Evolutionary conservation across 2,888 invertebrate species (phyloP).

Genomic region (Norana najaformis): DNA sequence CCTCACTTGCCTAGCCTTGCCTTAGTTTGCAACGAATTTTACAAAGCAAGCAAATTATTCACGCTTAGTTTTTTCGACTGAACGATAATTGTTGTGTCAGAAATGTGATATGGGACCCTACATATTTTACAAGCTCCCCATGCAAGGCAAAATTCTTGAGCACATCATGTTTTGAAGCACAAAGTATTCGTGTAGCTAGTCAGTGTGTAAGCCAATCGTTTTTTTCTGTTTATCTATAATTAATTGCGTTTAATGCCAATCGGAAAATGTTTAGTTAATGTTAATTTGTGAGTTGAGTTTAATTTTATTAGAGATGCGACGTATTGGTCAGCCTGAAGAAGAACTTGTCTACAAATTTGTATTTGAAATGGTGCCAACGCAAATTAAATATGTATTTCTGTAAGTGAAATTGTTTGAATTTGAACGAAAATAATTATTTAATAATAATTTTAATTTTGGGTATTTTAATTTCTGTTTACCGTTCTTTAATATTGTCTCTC

Average conservation of each 20-base stretch:
- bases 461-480: too few species aligned
- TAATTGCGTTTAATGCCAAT: background rate
- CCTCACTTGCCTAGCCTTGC: background rate
- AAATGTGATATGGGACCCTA: background rate
- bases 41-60: background rate
- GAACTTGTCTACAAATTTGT: too few species aligned
- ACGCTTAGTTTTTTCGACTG: background rate
- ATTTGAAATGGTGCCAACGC: background rate
- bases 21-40: background rate
- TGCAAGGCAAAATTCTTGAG: background rate
- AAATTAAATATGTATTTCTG: background rate
- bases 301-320: background rate
- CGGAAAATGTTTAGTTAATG: background rate
- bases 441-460: background rate
- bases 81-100: background rate
- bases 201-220: background rate
- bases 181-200: slow-evolving; percentile 13
- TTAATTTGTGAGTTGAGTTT: background rate
- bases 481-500: too few species aligned
- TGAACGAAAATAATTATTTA: background rate
- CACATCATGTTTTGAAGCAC: background rate
- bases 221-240: background rate
- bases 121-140: too few species aligned
- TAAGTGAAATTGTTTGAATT: background rate
- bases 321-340: too few species aligned